Conservation (phyloP, 2,113 vertebrate species). For the Psittacara wagleri region DNA sequence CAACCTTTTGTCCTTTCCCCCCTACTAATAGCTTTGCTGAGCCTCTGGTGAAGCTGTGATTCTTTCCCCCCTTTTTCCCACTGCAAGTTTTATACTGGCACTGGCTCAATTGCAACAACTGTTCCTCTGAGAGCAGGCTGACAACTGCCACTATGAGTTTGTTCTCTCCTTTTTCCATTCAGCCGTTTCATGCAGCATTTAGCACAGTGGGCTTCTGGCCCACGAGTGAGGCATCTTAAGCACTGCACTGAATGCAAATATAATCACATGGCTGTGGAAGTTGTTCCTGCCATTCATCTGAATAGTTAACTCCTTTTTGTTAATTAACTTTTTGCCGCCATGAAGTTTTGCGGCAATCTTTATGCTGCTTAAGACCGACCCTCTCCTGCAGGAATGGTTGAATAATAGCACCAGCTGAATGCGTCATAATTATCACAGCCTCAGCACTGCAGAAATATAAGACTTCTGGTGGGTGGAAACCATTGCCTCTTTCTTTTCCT, state of each 20-base stretch:
- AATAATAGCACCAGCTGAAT: slow-evolving; percentile 63
- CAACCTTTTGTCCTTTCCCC: not conserved
- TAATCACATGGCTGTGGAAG: slow-evolving; percentile 47
- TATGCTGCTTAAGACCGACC: not conserved
- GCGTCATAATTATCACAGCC: slow-evolving; percentile 50
- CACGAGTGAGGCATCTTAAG: slow-evolving; percentile 3
- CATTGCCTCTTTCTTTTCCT: slow-evolving; percentile 59
- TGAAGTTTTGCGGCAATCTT: slow-evolving; percentile 10
- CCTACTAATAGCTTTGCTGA: not conserved
- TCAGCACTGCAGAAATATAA: slow-evolving; percentile 49
- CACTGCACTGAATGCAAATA: slow-evolving; percentile 45
- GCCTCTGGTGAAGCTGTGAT: not conserved
- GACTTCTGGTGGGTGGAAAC: slow-evolving; percentile 60
- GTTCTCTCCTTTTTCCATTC: slow-evolving; percentile 68
- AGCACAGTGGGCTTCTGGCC: slow-evolving; percentile 59
- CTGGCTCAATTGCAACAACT: slow-evolving; percentile 57
- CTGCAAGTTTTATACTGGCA: slow-evolving; percentile 50
- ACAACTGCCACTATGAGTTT: slow-evolving; percentile 63
- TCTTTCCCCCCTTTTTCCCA: slow-evolving; percentile 25
- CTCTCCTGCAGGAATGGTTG: slow-evolving; percentile 31
- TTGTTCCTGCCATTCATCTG: slow-evolving; percentile 47
- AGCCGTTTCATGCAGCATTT: slow-evolving; percentile 39
- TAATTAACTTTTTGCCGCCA: slow-evolving; percentile 43
- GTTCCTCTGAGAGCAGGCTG: slow-evolving; percentile 59
- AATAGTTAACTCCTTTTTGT: slow-evolving; percentile 54